Percentiles rank a stretch among this genome's conserved stretches.
Conservation (phyloP, 2,888 invertebrate genomes). For the Cremastinae sp. region DNA sequence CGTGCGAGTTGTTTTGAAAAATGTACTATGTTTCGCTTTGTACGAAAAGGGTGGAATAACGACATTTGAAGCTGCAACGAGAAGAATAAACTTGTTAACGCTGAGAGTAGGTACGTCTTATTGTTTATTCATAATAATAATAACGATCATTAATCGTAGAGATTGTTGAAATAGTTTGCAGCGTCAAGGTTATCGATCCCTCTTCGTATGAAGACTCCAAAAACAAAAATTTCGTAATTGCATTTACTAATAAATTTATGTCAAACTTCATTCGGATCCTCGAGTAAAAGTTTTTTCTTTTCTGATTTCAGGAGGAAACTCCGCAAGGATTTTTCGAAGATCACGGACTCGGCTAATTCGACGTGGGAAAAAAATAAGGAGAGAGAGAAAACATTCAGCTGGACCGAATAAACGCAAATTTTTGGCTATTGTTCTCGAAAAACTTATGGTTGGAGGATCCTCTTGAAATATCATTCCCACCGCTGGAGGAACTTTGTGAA, state of each 20-base stretch:
- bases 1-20: slow-evolving; percentile 37
- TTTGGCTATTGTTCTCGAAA: slow-evolving; percentile 31
- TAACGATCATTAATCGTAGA: slow-evolving; percentile 65
- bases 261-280: background rate
- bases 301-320: slow-evolving; percentile 97
- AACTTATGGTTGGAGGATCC: slow-evolving; percentile 50
- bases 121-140: slow-evolving; percentile 73
- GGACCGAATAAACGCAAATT: slow-evolving; percentile 2
- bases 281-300: slow-evolving; percentile 28
- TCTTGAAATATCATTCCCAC: slow-evolving; percentile 46
- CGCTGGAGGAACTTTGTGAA: slow-evolving; percentile 40
- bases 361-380: background rate
- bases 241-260: background rate
- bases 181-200: slow-evolving; percentile 79
- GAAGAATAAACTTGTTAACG: slow-evolving; percentile 76
- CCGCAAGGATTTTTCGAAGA: slow-evolving; percentile 99
- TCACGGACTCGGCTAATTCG: slow-evolving; percentile 88
- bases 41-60: slow-evolving; percentile 80
- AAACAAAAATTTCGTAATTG: background rate
- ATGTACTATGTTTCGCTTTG: slow-evolving; percentile 66
- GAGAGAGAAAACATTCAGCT: background rate
- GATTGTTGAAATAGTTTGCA: slow-evolving; percentile 68
- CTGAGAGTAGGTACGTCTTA: slow-evolving; percentile 78
- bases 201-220: slow-evolving; percentile 73
- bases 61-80: slow-evolving; percentile 79